Base-by-base conservation (phyloP, 1,140 invertebrate genomes). In the Eupristina koningsbergeri region DNA sequence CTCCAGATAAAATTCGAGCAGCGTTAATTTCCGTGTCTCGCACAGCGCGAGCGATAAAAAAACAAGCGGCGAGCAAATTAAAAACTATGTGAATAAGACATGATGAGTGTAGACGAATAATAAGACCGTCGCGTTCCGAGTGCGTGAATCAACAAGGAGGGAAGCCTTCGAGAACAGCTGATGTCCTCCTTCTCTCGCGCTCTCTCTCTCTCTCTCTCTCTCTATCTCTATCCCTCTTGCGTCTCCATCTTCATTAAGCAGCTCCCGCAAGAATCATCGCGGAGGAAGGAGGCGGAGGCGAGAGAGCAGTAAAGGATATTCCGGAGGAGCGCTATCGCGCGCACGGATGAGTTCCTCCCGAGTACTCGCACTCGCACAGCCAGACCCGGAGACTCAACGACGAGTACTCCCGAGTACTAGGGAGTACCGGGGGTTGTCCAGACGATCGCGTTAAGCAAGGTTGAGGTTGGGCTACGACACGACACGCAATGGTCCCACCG, bases 401-500 rank as follows among this genome's bases (percentile, higher is more conserved):
- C n/a, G n/a, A n/a, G n/a, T n/a, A n/a, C n/a, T n/a, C n/a, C n/a
- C n/a, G n/a, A n/a, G n/a, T n/a, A n/a, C n/a, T n/a, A n/a, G n/a
- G n/a, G n/a, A n/a, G n/a, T n/a, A n/a, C n/a, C n/a, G n/a, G n/a
- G n/a, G n/a, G n/a, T 39, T 26, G 26, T 47, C 15, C 26, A 22
- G 78, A 58, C 64, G 64, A 36, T 73, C 67, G 79, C 79, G 67
- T 73, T 73, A 8, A 76, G 83, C 86, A 88, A 86, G 84, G 86
- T 86, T 87, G 85, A 88, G 85, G 86, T 82, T 85, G 74, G 80
- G 84, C 85, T 84, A 34, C 0, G 7, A 64, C 61, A 11, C 29
- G 29, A 19, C 22, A 79, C 85, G 84, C 69, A 85, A 80, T 83
- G 81, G 85, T 75, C 84, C 81, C 47, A 67, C 84, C 80, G 71